Conservation (phyloP, 2,797 vertebrate genomes). For the Alfaro cultratus region DNA sequence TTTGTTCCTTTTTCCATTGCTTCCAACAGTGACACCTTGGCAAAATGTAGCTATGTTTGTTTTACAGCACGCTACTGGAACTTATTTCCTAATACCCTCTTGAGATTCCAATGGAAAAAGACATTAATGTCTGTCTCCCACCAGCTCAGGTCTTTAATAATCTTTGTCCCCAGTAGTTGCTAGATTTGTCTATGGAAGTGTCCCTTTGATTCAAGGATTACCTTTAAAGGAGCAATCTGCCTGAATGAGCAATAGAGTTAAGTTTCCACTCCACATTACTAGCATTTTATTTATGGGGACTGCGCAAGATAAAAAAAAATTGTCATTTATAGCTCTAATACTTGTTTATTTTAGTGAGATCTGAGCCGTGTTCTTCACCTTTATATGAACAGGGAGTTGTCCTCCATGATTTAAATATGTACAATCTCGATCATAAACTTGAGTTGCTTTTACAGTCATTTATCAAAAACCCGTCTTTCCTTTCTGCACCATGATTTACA, state of each 20-base stretch:
- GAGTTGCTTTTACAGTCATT: constrained; percentile 23
- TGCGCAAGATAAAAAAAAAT: constrained; percentile 47
- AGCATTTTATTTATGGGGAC: constrained; percentile 55
- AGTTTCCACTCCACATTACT: constrained; percentile 42
- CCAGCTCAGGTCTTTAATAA: constrained; percentile 41
- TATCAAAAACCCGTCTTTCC: not conserved
- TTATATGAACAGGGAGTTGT: constrained; percentile 14
- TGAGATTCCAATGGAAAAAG: constrained; percentile 41
- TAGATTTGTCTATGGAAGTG: constrained; percentile 34
- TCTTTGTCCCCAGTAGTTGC: constrained; percentile 36
- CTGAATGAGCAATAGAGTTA: constrained; percentile 20
- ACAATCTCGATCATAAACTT: constrained; percentile 13
- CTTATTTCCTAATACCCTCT: constrained; percentile 47
- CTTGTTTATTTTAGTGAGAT: constrained; percentile 67
- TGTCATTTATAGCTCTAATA: constrained; percentile 37
- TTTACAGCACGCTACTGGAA: constrained; percentile 32
- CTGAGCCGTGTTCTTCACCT: constrained; percentile 33
- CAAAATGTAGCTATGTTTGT: constrained; percentile 34
- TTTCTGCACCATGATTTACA: not conserved
- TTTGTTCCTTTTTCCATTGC: constrained; percentile 51
- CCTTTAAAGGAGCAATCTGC: constrained; percentile 70
- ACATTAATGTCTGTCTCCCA: constrained; percentile 49
- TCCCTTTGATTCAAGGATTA: constrained; percentile 52
- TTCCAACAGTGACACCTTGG: constrained; percentile 26
- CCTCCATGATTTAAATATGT: constrained; percentile 14